Evolutionary conservation across 2,113 vertebrate genomes (phyloP).

Genomic region (Gallinago media): DNA sequence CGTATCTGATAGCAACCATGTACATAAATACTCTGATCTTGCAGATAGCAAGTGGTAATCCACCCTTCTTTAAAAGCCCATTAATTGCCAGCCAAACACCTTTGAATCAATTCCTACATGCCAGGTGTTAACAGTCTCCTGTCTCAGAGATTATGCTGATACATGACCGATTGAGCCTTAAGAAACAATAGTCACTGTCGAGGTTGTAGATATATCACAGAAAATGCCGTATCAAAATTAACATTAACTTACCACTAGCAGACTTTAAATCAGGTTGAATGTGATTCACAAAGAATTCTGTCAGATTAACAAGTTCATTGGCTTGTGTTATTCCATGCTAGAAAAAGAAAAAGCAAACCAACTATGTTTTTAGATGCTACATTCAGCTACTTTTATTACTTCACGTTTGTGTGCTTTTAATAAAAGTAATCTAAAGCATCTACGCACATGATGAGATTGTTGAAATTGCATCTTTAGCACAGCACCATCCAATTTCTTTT

Average conservation of each 20-base stretch:
- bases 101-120: rapidly evolving
- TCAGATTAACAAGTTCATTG: constrained; percentile 96
- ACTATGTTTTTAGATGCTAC: not conserved
- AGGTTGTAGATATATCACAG: not conserved
- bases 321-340: constrained; percentile 99
- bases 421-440: not conserved
- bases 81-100: not conserved
- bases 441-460: rapidly evolving
- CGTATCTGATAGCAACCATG: not conserved
- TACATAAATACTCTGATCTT: not conserved
- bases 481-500: not conserved
- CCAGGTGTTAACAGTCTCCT: not conserved
- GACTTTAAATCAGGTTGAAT: constrained; percentile 95
- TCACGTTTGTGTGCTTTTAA: not conserved
- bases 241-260: constrained; percentile 82
- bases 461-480: not conserved
- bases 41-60: not conserved
- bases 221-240: not conserved
- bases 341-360: constrained; percentile 20
- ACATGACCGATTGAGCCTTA: not conserved
- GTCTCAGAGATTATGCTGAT: not conserved
- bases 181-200: not conserved
- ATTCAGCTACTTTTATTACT: not conserved
- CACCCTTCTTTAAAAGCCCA: not conserved
- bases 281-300: constrained; percentile 96